phyloP scores from a whole-genome alignment of 2,797 vertebrate species.

The Enoplosus armatus region DNA sequence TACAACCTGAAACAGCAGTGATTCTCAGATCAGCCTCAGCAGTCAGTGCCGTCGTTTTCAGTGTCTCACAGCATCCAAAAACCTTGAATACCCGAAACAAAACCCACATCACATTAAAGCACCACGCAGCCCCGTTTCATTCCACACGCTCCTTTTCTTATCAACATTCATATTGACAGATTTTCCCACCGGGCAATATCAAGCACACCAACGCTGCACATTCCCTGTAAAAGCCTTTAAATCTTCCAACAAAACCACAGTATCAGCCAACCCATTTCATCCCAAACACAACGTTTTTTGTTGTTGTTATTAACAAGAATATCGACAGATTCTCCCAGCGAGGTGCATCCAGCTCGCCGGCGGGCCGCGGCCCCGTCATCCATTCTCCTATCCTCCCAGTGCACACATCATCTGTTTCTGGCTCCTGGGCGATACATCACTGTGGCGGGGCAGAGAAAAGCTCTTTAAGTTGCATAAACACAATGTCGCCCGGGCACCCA shows the following conservation, averaged over 20 bases:
- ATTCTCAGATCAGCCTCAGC: not conserved
- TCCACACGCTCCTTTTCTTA: slow-evolving; percentile 12
- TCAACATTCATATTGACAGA: slow-evolving; percentile 50
- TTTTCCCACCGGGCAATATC: slow-evolving; percentile 26
- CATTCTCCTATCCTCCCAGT: slow-evolving; percentile 52
- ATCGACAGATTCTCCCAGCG: slow-evolving; percentile 54
- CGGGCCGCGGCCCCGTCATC: slow-evolving; percentile 43
- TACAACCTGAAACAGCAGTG: not conserved
- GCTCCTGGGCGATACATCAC: slow-evolving; percentile 73
- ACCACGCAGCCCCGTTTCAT: not conserved
- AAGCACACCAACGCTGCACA: slow-evolving; percentile 4
- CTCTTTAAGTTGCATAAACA: slow-evolving; percentile 82
- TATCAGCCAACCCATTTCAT: slow-evolving; percentile 36
- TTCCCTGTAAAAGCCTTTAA: slow-evolving; percentile 35
- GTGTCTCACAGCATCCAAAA: slow-evolving; percentile 1
- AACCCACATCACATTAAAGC: not conserved
- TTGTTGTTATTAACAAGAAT: slow-evolving; percentile 55
- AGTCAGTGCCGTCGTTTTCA: slow-evolving; percentile 3
- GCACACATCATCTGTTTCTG: slow-evolving; percentile 76
- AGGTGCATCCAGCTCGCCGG: slow-evolving; percentile 40
- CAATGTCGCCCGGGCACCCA: slow-evolving; percentile 59
- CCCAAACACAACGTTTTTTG: slow-evolving; percentile 24
- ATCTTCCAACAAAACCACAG: slow-evolving; percentile 44
- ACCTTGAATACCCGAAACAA: not conserved
- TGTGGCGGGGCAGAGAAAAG: slow-evolving; percentile 61